Evolutionary conservation across 23 tunicate genomes (phyloP).

Genomic region (Ascidia mentula): DNA sequence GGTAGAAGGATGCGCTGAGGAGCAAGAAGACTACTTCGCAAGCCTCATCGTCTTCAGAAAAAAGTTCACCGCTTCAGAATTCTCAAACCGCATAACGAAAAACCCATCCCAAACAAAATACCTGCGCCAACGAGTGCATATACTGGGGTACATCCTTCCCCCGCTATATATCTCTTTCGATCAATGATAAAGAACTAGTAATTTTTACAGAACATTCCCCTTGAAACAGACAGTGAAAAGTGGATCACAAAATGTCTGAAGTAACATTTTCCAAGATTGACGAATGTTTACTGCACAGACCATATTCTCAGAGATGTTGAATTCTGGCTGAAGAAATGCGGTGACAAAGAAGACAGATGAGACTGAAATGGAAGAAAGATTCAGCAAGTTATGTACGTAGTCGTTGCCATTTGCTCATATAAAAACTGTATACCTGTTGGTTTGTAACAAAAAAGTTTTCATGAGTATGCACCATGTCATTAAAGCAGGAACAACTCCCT

Average conservation of each 20-base stretch:
- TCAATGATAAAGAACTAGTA: no score
- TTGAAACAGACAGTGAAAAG: background rate
- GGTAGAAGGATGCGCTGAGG: no score
- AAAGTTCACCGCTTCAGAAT: no score
- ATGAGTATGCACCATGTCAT: constrained; percentile 20
- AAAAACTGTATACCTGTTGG: background rate
- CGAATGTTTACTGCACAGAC: background rate
- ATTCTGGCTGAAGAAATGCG: background rate
- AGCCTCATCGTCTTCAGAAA: no score
- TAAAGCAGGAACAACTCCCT: background rate
- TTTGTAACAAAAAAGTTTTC: background rate
- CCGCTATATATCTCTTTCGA: no score
- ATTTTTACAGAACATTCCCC: background rate
- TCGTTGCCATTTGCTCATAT: background rate
- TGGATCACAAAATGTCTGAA: background rate
- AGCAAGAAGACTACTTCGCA: no score
- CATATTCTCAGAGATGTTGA: background rate
- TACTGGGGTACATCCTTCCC: no score
- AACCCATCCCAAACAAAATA: no score
- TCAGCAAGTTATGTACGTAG: background rate
- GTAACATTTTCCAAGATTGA: background rate
- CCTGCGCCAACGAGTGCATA: no score
- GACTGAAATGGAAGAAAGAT: background rate
- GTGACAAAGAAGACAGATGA: no score
- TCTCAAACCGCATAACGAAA: no score